These are phyloP conservation scores for Phaonia tiefii DNA, from an alignment of 2,888 invertebrate species.

Conservation along the genomic window DNA sequence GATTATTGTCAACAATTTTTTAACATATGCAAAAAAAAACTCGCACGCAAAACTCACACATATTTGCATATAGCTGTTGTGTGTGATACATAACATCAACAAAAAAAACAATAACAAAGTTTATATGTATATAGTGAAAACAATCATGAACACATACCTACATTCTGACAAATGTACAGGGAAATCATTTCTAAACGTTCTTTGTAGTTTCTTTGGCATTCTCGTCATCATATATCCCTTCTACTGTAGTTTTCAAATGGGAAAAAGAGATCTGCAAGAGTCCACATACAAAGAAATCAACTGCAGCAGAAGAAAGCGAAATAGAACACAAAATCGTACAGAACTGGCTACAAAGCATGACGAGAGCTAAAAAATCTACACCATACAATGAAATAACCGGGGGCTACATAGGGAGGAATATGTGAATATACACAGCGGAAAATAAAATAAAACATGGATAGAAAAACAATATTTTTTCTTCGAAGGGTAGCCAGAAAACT, in stretches of 20 bases:
- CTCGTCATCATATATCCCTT: too few species aligned
- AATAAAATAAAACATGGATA: neutral
- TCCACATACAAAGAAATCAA: slow-evolving; percentile 18
- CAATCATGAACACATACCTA: neutral
- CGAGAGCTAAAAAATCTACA: neutral
- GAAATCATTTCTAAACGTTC: slow-evolving; percentile 46
- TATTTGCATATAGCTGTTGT: slow-evolving; percentile 38
- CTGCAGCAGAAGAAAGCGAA: neutral
- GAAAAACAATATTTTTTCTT: slow-evolving; percentile 18
- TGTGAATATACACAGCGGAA: slow-evolving; percentile 11
- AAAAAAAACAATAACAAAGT: slow-evolving; percentile 23
- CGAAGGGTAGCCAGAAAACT: slow-evolving; percentile 30
- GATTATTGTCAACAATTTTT: slow-evolving; percentile 12
- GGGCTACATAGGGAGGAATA: slow-evolving; percentile 11
- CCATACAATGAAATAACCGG: slow-evolving; percentile 32
- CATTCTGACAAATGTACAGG: slow-evolving; percentile 30
- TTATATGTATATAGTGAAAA: too few species aligned
- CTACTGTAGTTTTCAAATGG: neutral
- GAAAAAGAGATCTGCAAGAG: slow-evolving; percentile 11
- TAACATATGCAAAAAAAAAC: slow-evolving; percentile 19
- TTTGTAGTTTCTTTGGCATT: slow-evolving; percentile 33
- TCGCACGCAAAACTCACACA: neutral
- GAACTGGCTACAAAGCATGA: slow-evolving; percentile 31
- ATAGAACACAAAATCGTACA: slow-evolving; percentile 11
- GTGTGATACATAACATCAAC: too few species aligned